Evolutionary conservation across 2,113 vertebrate species (phyloP).

Genomic region (Gracilinanus agilis): DNA sequence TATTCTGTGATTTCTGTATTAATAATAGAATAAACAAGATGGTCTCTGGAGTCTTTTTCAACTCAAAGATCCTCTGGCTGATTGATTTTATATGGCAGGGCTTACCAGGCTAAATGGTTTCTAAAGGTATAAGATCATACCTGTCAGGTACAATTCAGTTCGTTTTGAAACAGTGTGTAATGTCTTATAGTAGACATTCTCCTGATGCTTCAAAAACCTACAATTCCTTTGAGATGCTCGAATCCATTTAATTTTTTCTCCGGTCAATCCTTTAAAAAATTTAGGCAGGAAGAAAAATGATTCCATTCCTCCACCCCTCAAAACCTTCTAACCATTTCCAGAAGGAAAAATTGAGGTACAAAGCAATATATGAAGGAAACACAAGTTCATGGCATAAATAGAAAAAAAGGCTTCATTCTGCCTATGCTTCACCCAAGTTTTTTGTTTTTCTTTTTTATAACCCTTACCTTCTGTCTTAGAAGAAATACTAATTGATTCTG

Average conservation of each 20-base stretch:
- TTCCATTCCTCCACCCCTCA: background rate
- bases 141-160: conserved; percentile 11
- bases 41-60: background rate
- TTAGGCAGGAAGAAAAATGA: background rate
- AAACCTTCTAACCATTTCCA: background rate
- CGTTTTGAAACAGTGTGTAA: background rate
- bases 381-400: background rate
- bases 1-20: background rate
- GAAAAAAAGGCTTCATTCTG: background rate
- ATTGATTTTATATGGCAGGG: background rate
- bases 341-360: conserved; percentile 12
- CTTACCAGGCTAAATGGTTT: background rate
- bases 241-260: background rate
- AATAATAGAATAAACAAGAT: background rate
- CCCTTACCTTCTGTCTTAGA: no score
- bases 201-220: conserved; percentile 32
- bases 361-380: background rate
- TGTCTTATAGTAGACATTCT: background rate
- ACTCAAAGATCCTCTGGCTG: background rate
- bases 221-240: background rate
- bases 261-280: background rate
- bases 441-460: no score
- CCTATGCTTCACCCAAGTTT: background rate
- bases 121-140: background rate
- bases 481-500: no score